Conservation (phyloP, 2,888 invertebrate species). For the Drosophila prostipennis region DNA sequence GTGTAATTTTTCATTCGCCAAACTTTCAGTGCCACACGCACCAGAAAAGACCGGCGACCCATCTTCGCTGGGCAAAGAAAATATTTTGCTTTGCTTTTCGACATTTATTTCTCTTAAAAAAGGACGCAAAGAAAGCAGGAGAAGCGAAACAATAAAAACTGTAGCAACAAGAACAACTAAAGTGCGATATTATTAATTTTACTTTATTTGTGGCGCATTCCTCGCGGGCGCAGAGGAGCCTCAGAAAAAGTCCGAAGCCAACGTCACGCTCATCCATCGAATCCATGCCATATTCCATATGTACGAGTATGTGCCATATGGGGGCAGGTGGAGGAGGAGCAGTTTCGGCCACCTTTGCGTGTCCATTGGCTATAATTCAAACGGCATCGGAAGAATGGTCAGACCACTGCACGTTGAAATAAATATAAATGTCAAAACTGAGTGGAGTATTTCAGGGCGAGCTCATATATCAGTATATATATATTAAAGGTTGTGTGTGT, state of each 20-base stretch:
- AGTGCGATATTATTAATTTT: constrained; percentile 76
- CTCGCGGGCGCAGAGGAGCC: constrained; percentile 19
- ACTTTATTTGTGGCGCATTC: constrained; percentile 63
- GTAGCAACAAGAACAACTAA: constrained; percentile 48
- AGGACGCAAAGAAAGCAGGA: constrained; percentile 21
- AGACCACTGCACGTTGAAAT: constrained; percentile 79
- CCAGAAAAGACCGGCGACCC: constrained; percentile 7
- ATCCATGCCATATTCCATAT: constrained; percentile 22
- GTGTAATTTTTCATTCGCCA: constrained; percentile 78
- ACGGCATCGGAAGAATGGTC: constrained; percentile 61
- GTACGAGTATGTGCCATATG: constrained; percentile 4
- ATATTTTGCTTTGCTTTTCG: constrained; percentile 54
- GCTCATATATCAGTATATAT: constrained; percentile 40
- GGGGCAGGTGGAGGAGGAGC: constrained; percentile 46
- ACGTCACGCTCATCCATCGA: constrained; percentile 50
- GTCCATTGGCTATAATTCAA: constrained; percentile 77
- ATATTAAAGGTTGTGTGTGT: constrained; percentile 7
- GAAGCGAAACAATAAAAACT: constrained; percentile 47
- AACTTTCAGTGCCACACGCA: constrained; percentile 58
- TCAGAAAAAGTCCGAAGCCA: constrained; percentile 32
- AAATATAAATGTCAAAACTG: constrained; percentile 83
- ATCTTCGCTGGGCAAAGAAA: constrained; percentile 29
- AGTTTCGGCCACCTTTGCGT: constrained; percentile 75
- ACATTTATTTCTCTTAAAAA: constrained; percentile 54
- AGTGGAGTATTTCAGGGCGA: constrained; percentile 69